phyloP scores from a whole-genome alignment of 2,797 vertebrate genomes.

The Anisognathus igniventris region DNA sequence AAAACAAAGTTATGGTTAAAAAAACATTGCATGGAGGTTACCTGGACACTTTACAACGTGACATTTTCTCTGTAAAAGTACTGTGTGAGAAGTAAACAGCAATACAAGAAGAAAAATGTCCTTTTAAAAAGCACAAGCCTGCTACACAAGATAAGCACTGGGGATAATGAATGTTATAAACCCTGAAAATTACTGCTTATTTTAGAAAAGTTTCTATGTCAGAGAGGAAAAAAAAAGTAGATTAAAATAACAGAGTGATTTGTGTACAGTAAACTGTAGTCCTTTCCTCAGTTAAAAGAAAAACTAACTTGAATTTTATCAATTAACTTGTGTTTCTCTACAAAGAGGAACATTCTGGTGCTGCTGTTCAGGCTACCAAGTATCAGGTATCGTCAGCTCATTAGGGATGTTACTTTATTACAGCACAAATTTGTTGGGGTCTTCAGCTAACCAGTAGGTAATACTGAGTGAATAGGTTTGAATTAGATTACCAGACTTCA shows the following conservation, averaged over 20 bases:
- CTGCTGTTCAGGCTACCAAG: neutral
- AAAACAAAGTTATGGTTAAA: conserved; percentile 52
- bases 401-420: neutral
- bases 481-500: neutral
- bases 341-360: neutral
- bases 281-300: neutral
- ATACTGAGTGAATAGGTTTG: neutral
- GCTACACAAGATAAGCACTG: conserved; percentile 58
- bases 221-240: neutral
- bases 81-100: conserved; percentile 61
- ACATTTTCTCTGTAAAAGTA: conserved; percentile 68
- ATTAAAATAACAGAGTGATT: conserved; percentile 49
- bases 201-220: conserved; percentile 61
- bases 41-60: conserved; percentile 51
- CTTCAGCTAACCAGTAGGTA: neutral
- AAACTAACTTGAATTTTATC: neutral
- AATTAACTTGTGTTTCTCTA: neutral
- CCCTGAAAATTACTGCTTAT: conserved; percentile 54
- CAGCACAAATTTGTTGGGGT: neutral
- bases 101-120: conserved; percentile 56
- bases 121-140: conserved; percentile 44
- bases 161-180: conserved; percentile 64
- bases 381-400: neutral
- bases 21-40: conserved; percentile 37
- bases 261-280: neutral